These are phyloP conservation scores for Crossocerus cetratus DNA, from an alignment of 2,888 invertebrate species.

Conservation along the genomic window DNA sequence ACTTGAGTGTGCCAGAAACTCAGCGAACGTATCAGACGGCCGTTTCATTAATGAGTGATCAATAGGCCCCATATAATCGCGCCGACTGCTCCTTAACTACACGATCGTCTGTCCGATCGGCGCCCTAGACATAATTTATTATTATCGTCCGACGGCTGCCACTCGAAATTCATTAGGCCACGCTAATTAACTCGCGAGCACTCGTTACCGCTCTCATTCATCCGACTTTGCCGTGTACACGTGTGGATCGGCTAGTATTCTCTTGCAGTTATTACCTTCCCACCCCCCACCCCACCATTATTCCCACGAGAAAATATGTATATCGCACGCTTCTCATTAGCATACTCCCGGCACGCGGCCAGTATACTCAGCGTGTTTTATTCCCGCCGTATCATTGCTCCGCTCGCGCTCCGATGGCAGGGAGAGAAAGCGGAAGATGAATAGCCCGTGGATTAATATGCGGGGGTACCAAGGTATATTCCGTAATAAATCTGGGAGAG, in stretches of 20 bases:
- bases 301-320: neutral
- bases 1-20: conserved; percentile 45
- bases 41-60: conserved; percentile 55
- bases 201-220: neutral
- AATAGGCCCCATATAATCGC: conserved; percentile 40
- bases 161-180: conserved; percentile 42
- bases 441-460: no score
- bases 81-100: conserved; percentile 44
- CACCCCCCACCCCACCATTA: no score
- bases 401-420: no score
- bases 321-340: neutral
- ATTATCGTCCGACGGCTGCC: conserved; percentile 35
- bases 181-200: conserved; percentile 37
- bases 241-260: no score
- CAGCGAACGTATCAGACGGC: conserved; percentile 51
- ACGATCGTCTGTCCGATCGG: conserved; percentile 18
- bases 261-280: no score
- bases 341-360: neutral
- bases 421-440: no score
- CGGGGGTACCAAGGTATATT: no score
- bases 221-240: no score
- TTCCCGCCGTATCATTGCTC: no score
- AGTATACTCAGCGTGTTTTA: no score
- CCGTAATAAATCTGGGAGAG: no score
- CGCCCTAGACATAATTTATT: conserved; percentile 37